phyloP scores from a whole-genome alignment of 2,113 vertebrate genomes.

The Asarcornis scutulata region DNA sequence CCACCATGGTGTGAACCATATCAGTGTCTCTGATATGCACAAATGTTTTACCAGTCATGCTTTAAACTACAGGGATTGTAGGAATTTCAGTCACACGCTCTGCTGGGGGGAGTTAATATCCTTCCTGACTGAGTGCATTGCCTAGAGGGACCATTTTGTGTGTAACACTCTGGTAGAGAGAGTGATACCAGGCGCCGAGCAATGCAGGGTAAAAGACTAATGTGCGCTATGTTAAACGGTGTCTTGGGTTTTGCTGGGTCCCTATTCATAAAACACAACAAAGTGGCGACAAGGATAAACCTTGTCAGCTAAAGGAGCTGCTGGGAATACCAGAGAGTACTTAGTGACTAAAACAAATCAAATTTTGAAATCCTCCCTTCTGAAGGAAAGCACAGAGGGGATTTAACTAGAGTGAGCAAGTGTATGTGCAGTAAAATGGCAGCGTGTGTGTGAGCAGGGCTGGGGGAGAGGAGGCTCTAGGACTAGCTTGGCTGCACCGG shows the following conservation, averaged over 20 bases:
- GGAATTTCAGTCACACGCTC: background rate
- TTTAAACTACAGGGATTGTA: background rate
- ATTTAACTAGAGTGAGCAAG: background rate
- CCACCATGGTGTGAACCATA: accelerated
- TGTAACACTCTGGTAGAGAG: background rate
- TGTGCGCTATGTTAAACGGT: background rate
- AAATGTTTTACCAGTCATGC: background rate
- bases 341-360: slow-evolving; percentile 54
- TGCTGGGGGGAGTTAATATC: background rate
- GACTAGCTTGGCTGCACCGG: background rate
- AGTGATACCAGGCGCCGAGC: background rate
- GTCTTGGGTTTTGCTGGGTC: slow-evolving; percentile 32
- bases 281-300: slow-evolving; percentile 31
- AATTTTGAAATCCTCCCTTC: slow-evolving; percentile 52
- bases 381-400: background rate
- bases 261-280: slow-evolving; percentile 37
- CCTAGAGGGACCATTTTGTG: slow-evolving; percentile 26
- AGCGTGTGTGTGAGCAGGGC: accelerated
- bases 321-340: slow-evolving; percentile 49
- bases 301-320: slow-evolving; percentile 41
- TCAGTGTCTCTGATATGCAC: accelerated
- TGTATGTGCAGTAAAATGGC: background rate
- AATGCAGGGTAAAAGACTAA: background rate
- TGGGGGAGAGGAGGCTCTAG: background rate
- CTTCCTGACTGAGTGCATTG: background rate